Evolutionary conservation across 2,797 vertebrate species (phyloP), one percentile per base, ranked within the genome.

Genomic region (Tadarida brasiliensis): DNA sequence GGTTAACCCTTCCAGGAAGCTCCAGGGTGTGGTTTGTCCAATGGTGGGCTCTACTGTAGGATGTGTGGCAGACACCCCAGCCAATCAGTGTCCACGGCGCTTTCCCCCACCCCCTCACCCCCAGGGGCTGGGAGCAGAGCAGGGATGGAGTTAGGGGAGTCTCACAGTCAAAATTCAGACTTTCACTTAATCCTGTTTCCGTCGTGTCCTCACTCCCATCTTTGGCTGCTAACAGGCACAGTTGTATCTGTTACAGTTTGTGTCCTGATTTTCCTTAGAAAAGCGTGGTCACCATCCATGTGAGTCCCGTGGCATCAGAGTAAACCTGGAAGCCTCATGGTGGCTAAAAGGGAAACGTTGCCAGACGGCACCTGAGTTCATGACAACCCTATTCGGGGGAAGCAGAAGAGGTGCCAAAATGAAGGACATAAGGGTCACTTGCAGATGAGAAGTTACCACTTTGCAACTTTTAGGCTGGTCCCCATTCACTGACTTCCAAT

Each of bases 251-350:
- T 76, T n/a, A 87, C 17, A 33, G 33, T 85, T 76, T 94, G 22
- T 76, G 59, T 47, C 33, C 39, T 91, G 56, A 80, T 19, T 68
- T n/a, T 82, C 74, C 94, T 95, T 77, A 85, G 73, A 44, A 87
- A 78, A 89, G 49, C 3, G 16, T 49, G 19, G 20, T 77, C 35
- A 24, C 63, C 11, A 35, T 65, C 67, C 33, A 51, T 47, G 30
- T 26, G 35, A 65, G 76, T 20, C 33, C 49, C 19, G 2, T 39
- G n/a, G 14, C n/a, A 4, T 59, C 56, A 67, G 14, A 22, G 39
- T 4, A 49, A 54, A 39, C 54, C 30, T 83, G 15, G 57, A 74
- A 86, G 8, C 10, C 17, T 82, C 39, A 39, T 24, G 3, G 0
- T 15, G 17, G 51, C 3, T 51, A 0, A 26, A 83, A 63, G 8